A percentile compares a stretch with the other conserved stretches of the same genome.
These are phyloP conservation scores for Galbula dea DNA, from an alignment of 2,113 vertebrate species.

Conservation along the genomic window DNA sequence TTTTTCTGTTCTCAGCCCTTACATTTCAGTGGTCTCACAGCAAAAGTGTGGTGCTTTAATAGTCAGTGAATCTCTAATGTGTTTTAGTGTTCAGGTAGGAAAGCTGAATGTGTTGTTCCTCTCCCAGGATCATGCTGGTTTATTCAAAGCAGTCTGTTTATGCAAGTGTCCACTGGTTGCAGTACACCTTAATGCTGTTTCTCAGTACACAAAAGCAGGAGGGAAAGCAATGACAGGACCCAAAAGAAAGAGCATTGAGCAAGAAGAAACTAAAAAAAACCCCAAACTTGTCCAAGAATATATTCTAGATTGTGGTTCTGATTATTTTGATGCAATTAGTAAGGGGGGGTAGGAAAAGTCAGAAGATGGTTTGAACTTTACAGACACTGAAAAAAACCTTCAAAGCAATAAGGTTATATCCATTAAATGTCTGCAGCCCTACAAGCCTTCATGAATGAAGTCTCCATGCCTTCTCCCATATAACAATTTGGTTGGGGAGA, in stretches of 20 bases:
- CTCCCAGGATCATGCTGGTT: not conserved
- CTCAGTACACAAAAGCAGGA: not conserved
- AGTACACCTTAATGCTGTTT: constrained; percentile 43
- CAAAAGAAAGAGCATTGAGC: not conserved
- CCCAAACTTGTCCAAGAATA: not conserved
- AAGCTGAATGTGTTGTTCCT: not conserved
- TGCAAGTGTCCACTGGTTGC: constrained; percentile 40
- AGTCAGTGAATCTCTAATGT: not conserved
- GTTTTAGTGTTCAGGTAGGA: not conserved
- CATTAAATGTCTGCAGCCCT: not conserved
- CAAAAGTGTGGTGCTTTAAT: not conserved
- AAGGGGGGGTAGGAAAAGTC: accelerated
- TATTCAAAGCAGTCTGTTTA: constrained; percentile 42
- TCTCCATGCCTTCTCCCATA: not conserved
- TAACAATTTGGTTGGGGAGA: not conserved
- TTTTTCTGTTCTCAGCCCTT: not conserved
- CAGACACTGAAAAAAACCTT: not conserved
- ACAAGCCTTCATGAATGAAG: not conserved
- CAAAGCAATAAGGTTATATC: not conserved
- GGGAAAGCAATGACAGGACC: not conserved
- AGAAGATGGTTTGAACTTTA: not conserved
- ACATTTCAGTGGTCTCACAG: not conserved
- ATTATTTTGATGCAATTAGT: not conserved
- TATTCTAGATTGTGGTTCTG: not conserved
- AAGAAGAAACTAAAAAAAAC: not conserved